Base-by-base conservation (phyloP, 2,888 invertebrate genomes). In the Pocota personata region DNA sequence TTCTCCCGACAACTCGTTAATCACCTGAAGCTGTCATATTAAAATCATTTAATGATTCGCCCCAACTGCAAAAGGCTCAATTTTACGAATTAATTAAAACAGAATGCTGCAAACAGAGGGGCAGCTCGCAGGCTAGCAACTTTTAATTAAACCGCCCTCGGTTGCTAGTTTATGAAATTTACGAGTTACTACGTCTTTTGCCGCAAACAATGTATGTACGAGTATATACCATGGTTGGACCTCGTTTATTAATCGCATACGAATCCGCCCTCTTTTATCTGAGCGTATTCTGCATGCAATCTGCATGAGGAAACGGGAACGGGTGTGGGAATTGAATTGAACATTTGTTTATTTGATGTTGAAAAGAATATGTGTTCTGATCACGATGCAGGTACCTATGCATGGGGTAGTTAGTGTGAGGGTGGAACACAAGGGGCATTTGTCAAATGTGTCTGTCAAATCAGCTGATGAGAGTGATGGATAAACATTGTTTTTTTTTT, bases 111-210 rank as follows among this genome's bases (percentile, higher is more conserved):
- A 19, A 32, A 21, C 16, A 48, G 16, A 46, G n/a, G 4, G 64
- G 32, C 19, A 46, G 14, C 46, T 14, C 16, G 30, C 12, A 10
- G 35, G 32, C 16, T 48, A 30, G 52, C 43, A 55, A 71, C 14
- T 79, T 84, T 76, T 84, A 84, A 84, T 84, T 80, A 84, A 84
- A 80, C 84, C 84, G 80, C 84, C 84, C 64, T 52, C 57, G 48
- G 80, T 52, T 67, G 69, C 43, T 75, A 27, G 75, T 62, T 69
- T 64, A 43, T 60, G 64, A 72, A 72, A 77, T 84, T 80, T 80
- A 76, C 75, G 79, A 79, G 64, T 12, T n/a, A n/a, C 35, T 37
- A 8, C n/a, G 57, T 12, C 14, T 30, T 6, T 16, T n/a, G 55
- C 12, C 5, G 50, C 35, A n/a, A n/a, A 19, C 43, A 19, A 32